Evolutionary conservation across 2,888 invertebrate genomes (phyloP), one percentile per base, ranked within the genome.

Genomic region (Terebella lapidaria): DNA sequence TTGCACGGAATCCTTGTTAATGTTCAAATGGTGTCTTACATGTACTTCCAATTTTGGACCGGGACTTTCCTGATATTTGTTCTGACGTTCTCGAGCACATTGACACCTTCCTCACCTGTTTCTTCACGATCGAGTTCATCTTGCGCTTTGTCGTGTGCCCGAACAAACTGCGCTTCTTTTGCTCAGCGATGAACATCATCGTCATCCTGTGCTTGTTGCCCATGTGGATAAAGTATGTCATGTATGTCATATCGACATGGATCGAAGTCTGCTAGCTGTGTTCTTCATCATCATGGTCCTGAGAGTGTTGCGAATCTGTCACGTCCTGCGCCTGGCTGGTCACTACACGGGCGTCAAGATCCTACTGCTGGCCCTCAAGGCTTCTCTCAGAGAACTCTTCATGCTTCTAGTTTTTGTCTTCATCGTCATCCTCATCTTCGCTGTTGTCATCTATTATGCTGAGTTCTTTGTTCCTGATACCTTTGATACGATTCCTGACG

Each of bases 311-410:
- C 60, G 72, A 4, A 64, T 72, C 35, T 63, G 71, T 30, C 63
- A 71, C 2, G 67, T 72, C 27, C 63, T 71, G 24, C 63, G 70
- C 20, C 57, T 72, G 46, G 68, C 68, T n/a, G 68, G 70, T 20
- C 66, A 71, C 45, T 72, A 71, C 58, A 65, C 63, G 25, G 66
- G 65, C 10, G 65, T 72, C 22, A 67, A 72, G 53, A 68, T 72
- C 49, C 61, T 72, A 22, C 56, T 69, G 20, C 59, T 71, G 53
- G 67, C 72, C 3, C 58, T 72, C 15, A 62, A 65, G 54, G 65
- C 69, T 49, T 68, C 68, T 35, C 51, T 66, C 10, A 59, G 64
- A 20, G 71, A 72, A 46, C 57, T 72, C 4, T 24, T 58, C 20
- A 66, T 72, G 55, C 63, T 72, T 18, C 56, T 68, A 15, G 58